Conservation (phyloP, 2,113 vertebrate species). For the Aptenodytes forsteri region DNA sequence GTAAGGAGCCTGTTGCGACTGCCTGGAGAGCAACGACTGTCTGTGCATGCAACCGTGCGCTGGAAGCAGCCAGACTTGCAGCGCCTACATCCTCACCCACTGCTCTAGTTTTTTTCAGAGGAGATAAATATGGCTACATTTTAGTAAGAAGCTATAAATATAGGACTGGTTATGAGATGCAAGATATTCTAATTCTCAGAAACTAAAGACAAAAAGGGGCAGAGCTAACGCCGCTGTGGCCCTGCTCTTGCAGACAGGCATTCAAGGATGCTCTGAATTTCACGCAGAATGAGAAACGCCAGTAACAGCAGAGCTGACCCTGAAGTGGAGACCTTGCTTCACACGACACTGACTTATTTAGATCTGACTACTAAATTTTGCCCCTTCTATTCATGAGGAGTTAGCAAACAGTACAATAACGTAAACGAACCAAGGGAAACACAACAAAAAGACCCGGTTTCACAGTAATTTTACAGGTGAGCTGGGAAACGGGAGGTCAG, state of each 20-base stretch:
- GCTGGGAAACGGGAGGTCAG: not conserved
- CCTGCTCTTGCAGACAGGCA: accelerated
- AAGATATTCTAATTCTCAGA: not conserved
- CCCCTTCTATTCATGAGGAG: not conserved
- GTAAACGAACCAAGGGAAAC: not conserved
- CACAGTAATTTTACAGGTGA: not conserved
- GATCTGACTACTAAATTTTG: not conserved
- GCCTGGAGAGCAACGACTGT: not conserved
- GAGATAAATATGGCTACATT: not conserved
- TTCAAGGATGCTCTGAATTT: not conserved
- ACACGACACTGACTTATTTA: not conserved
- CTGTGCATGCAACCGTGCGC: not conserved
- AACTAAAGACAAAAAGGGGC: not conserved
- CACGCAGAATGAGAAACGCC: not conserved
- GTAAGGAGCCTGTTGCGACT: not conserved
- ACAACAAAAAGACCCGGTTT: not conserved
- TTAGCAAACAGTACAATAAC: not conserved
- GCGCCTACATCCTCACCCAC: not conserved
- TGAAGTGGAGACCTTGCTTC: not conserved
- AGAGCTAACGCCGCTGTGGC: accelerated
- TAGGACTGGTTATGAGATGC: not conserved
- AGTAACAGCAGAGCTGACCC: not conserved
- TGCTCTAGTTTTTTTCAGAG: not conserved
- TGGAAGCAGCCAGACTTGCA: not conserved
- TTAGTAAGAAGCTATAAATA: not conserved